Evolutionary conservation across 2,797 vertebrate genomes (phyloP).

Genomic region (Polyboroides typus): DNA sequence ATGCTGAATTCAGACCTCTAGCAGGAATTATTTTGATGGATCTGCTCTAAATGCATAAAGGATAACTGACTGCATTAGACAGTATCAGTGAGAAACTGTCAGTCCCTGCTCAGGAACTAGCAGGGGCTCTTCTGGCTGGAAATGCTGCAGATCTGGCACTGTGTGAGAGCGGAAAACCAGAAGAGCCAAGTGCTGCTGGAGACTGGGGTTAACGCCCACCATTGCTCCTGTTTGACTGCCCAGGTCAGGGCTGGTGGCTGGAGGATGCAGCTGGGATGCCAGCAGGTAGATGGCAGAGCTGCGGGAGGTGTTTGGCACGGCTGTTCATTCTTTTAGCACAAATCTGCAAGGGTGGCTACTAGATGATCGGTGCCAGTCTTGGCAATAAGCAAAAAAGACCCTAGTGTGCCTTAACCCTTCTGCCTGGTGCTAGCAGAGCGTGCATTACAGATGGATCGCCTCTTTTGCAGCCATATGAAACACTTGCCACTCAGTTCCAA

Average conservation of each 20-base stretch:
- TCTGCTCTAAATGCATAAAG: neutral
- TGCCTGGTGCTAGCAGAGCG: neutral
- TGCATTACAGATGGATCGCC: neutral
- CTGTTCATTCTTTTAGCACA: neutral
- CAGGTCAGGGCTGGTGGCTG: fast-evolving
- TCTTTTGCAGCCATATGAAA: neutral
- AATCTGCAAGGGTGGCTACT: neutral
- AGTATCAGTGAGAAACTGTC: neutral
- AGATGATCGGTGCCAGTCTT: neutral
- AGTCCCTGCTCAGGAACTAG: neutral
- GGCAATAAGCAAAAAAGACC: neutral
- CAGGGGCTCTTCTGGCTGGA: neutral
- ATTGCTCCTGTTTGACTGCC: neutral
- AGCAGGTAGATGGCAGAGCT: neutral
- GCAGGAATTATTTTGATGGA: constrained; percentile 28
- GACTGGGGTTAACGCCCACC: neutral
- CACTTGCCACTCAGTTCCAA: neutral
- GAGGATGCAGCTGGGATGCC: fast-evolving
- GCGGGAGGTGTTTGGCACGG: neutral
- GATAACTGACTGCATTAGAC: neutral
- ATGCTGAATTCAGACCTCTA: neutral
- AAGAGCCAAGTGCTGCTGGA: neutral
- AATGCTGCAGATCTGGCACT: neutral
- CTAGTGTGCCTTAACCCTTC: neutral
- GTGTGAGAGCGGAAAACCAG: neutral